phyloP scores from a whole-genome alignment of 2,888 invertebrate species.

The Morpho achilles region DNA sequence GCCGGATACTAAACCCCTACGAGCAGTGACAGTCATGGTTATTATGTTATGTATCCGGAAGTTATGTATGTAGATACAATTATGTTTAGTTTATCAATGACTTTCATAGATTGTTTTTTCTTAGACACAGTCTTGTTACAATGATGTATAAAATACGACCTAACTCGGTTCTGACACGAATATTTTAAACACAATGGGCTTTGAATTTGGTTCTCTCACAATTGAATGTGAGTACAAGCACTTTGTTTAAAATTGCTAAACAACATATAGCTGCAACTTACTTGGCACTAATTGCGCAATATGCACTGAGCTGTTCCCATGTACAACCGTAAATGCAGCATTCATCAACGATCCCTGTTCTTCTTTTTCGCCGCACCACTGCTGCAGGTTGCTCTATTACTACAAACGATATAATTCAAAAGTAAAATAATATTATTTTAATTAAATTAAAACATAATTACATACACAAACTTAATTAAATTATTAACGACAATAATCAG shows the following conservation, averaged over 20 bases:
- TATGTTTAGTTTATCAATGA: too few relatives aligned
- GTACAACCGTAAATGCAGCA: conserved; percentile 67
- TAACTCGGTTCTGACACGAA: too few relatives aligned
- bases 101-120: too few relatives aligned
- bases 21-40: too few relatives aligned
- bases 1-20: too few relatives aligned
- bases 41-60: too few relatives aligned
- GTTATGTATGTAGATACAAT: too few relatives aligned
- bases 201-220: conserved; percentile 4
- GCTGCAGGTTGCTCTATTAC: conserved; percentile 38
- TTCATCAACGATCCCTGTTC: conserved; percentile 66
- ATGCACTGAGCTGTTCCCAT: conserved; percentile 61
- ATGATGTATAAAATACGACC: too few relatives aligned
- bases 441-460: too few relatives aligned
- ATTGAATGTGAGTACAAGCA: not conserved
- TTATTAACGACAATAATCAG: too few relatives aligned
- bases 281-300: conserved; percentile 67
- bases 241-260: not conserved
- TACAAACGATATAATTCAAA: not conserved
- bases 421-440: not conserved
- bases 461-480: too few relatives aligned
- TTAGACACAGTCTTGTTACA: too few relatives aligned
- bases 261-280: conserved; percentile 28
- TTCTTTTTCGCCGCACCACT: conserved; percentile 51
- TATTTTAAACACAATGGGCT: not conserved